These are phyloP conservation scores for Eurystomus glaucurus DNA, from an alignment of 2,797 vertebrate genomes.

Conservation along the genomic window DNA sequence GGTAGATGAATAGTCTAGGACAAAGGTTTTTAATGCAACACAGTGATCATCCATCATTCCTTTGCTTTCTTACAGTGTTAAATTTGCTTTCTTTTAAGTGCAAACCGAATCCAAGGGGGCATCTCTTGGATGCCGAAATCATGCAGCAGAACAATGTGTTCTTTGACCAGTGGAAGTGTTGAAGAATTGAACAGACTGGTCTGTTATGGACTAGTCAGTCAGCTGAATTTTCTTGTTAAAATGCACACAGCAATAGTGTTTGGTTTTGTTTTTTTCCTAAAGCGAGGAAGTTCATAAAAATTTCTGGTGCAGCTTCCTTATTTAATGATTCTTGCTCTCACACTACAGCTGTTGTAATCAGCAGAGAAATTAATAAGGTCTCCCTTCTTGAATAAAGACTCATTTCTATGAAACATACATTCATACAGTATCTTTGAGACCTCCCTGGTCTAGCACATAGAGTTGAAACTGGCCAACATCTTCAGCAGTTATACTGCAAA, in stretches of 20 bases:
- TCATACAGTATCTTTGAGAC: background rate
- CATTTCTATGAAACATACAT: background rate
- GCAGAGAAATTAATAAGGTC: background rate
- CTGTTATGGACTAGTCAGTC: background rate
- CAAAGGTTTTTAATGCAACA: background rate
- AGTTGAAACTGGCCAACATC: background rate
- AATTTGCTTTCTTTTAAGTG: background rate
- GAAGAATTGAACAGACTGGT: background rate
- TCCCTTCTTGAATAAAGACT: background rate
- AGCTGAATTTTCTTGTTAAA: background rate
- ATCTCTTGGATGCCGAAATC: background rate
- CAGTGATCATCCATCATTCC: too few species aligned
- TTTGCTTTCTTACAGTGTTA: background rate
- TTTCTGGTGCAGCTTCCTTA: background rate
- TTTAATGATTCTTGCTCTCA: background rate
- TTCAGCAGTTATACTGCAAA: background rate
- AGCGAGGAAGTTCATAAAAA: background rate
- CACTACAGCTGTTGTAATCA: background rate
- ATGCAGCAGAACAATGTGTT: background rate
- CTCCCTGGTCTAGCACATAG: background rate
- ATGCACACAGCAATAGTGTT: background rate
- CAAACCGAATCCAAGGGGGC: accelerated
- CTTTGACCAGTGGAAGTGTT: background rate
- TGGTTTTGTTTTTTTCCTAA: background rate
- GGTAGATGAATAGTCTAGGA: background rate